Base-by-base conservation (phyloP, 2,113 vertebrate species). In the Aphyosemion australe region DNA sequence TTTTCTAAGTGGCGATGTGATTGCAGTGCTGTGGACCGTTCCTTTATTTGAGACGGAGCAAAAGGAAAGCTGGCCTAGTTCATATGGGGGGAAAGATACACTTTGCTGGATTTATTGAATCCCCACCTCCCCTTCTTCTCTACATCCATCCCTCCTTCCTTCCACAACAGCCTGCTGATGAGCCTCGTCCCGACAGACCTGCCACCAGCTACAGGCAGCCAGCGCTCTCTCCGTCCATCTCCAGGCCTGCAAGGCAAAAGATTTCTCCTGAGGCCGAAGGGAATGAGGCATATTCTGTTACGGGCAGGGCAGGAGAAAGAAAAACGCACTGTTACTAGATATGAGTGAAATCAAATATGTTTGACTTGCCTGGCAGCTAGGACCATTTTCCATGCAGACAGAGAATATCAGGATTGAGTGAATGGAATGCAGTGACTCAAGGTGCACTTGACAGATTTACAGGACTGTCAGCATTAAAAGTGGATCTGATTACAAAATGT, bases 261-360 rank as follows among this genome's bases (percentile, higher is more conserved):
- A 87, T 86, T 86, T 86, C 80, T 88, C 84, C 74, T 2, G 84
- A 85, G 87, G 84, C 86, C 26, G 61, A 58, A 74, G 54, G 61
- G 80, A 90, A 88, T 82, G 84, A 84, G 87, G 71, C 75, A 65
- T 81, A 92, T 92, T 87, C 82, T 85, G 89, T 92, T 94, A 89
- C 92, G 83, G 84, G 60, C 70, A 56, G 73, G 18, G 66, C 64
- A 74, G 79, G 81, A 87, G 84, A 74, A 85, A 89, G 85, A 92
- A 90, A 87, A 87, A 88, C 51, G 65, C 48, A 60, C 76, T 84
- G 91, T 89, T 91, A 93, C 85, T 65, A 92, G 91, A 94, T 91
- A 91, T 77, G 68, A 87, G 83, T 91, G 92, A 93, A 93, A 94
- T 91, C 72, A 79, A 88, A 94, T 93, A 90, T 87, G 77, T 87